Evolutionary conservation across 2,888 invertebrate genomes (phyloP), one percentile per base, ranked within the genome.

Genomic region (Tineola bisselliella): DNA sequence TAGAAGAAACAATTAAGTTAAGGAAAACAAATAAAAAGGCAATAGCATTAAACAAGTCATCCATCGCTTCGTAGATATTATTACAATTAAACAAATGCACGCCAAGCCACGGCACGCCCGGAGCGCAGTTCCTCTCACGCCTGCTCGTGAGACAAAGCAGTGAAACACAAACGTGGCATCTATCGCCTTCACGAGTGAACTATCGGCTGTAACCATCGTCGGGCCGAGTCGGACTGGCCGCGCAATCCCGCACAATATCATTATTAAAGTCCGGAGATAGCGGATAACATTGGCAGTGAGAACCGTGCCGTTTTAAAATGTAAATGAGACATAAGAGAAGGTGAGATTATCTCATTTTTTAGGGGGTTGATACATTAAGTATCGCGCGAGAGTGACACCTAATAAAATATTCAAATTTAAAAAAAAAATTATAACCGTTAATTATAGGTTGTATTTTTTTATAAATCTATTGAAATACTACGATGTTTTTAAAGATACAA

Each of bases 281-380:
- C 31, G 15, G 61, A 61, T 61, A 61, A 54, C 44, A 33, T 18
- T 12, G 17, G 8, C 48, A 60, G 30, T 18, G 8, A 25, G 33
- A 33, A 58, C 58, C 60, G 13, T 60, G 44, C 60, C 31, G 60
- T 75, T 69, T 76, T 73, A 75, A 76, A 82, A 84, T 84, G 83
- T 77, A 84, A 84, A 84, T 84, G 84, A 83, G 84, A 81, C 81
- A 77, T 77, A 77, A 72, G 72, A 78, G 81, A 82, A 77, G 76
- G 74, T 74, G 72, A 79, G 83, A 84, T 84, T 77, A 84, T 84
- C 83, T 83, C 73, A 73, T 84, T 84, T 4, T 6, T 25, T 25
- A 25, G 25, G 25, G 25, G 2, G 6, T 25, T 4, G 6, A 25
- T 25, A 25, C 25, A 25, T 25, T 25, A 25, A 25, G n/a, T 25